Evolutionary conservation across 2,113 vertebrate genomes (phyloP).

Genomic region (Atlantisia rogersi): DNA sequence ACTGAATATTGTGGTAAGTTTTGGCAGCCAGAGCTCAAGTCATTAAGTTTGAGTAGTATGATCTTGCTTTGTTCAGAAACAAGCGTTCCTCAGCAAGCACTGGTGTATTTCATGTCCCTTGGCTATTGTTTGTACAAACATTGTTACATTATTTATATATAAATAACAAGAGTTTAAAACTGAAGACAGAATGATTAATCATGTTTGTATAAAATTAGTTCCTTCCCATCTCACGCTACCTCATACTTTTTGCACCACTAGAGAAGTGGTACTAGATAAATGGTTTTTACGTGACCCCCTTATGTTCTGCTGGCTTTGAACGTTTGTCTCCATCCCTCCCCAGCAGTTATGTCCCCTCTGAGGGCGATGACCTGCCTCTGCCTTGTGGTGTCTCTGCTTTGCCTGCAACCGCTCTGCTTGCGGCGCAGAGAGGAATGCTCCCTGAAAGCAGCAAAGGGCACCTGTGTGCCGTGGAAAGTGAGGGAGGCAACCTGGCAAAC

Average conservation of each 20-base stretch:
- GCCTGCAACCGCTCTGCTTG: not conserved
- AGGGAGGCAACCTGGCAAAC: slow-evolving; percentile 13
- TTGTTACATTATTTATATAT: not conserved
- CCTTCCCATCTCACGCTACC: not conserved
- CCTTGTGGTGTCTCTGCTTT: not conserved
- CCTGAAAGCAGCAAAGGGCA: not conserved
- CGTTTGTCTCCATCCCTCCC: not conserved
- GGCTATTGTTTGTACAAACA: not conserved
- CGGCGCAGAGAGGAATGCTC: rapidly evolving
- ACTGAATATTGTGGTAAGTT: not conserved
- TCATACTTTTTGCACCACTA: rapidly evolving
- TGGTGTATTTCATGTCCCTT: not conserved
- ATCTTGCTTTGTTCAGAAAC: not conserved
- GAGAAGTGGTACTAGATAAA: not conserved
- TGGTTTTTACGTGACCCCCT: not conserved
- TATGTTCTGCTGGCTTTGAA: rapidly evolving
- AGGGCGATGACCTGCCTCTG: not conserved
- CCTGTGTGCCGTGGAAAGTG: not conserved
- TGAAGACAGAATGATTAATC: not conserved
- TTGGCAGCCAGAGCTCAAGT: not conserved
- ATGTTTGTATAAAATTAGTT: not conserved
- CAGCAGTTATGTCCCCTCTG: not conserved
- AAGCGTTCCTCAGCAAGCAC: not conserved
- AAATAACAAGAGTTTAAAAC: not conserved
- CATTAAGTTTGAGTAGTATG: not conserved